Evolutionary conservation across 1,140 invertebrate genomes (phyloP).

Genomic region (Megalopta genalis): DNA sequence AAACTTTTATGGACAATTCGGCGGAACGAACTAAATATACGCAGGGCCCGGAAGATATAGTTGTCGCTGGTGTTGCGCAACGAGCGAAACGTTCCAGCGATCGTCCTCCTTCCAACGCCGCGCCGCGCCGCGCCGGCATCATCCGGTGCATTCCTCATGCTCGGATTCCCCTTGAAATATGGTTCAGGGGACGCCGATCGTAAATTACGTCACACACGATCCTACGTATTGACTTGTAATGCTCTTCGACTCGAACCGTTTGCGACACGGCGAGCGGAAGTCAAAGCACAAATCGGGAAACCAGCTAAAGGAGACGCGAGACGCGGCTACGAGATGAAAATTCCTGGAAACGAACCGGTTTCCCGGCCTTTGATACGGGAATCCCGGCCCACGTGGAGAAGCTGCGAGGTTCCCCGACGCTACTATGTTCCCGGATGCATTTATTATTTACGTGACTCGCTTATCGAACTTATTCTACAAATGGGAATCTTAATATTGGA

Average conservation of each 20-base stretch:
- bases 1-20: background rate
- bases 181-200: background rate
- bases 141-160: background rate
- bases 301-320: background rate
- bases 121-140: no score
- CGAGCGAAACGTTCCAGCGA: no score
- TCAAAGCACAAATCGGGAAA: background rate
- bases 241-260: background rate
- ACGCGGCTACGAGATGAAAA: background rate
- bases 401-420: no score
- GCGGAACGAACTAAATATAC: background rate
- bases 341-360: background rate
- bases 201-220: conserved; percentile 1
- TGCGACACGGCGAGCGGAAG: background rate
- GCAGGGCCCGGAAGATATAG: background rate
- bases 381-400: background rate
- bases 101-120: no score
- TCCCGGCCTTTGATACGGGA: background rate
- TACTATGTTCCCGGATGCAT: no score
- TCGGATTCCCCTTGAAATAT: background rate
- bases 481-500: no score
- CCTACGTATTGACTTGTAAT: background rate
- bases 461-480: no score
- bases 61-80: no score
- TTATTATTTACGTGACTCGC: no score